phyloP scores from a whole-genome alignment of 2,888 invertebrate species.

The Noctua janthe region DNA sequence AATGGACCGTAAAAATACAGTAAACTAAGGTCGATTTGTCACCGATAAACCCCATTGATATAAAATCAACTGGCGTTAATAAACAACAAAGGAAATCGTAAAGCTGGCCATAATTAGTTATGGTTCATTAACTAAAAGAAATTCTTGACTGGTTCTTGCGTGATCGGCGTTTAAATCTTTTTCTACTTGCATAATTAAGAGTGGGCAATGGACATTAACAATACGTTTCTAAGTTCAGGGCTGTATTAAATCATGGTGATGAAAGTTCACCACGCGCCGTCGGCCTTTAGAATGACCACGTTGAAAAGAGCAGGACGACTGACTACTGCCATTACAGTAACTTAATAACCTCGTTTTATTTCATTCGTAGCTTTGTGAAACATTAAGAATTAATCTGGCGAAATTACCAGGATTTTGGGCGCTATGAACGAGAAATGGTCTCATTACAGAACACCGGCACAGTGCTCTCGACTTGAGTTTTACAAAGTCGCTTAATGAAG shows the following conservation, averaged over 20 bases:
- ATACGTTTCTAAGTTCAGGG: constrained; percentile 26
- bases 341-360: constrained; percentile 59
- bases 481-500: constrained; percentile 47
- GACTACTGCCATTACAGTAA: constrained; percentile 50
- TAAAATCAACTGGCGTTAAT: constrained; percentile 63
- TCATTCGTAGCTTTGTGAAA: constrained; percentile 52
- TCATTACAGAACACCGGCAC: constrained; percentile 49
- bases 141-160: constrained; percentile 23
- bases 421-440: constrained; percentile 56
- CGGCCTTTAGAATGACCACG: constrained; percentile 27
- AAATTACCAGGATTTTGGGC: constrained; percentile 57
- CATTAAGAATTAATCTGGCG: constrained; percentile 60
- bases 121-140: constrained; percentile 47
- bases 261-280: constrained; percentile 4
- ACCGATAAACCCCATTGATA: constrained; percentile 68
- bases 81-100: constrained; percentile 65
- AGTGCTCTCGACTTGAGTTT: constrained; percentile 50
- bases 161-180: constrained; percentile 39
- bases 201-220: constrained; percentile 26
- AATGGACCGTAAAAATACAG: constrained; percentile 69
- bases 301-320: constrained; percentile 36
- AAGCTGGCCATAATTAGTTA: constrained; percentile 59
- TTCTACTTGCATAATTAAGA: constrained; percentile 28
- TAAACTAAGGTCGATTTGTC: constrained; percentile 74
- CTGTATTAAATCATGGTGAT: constrained; percentile 23